Conservation (phyloP, 2,797 vertebrate genomes). For the Malurus leucopterus region DNA sequence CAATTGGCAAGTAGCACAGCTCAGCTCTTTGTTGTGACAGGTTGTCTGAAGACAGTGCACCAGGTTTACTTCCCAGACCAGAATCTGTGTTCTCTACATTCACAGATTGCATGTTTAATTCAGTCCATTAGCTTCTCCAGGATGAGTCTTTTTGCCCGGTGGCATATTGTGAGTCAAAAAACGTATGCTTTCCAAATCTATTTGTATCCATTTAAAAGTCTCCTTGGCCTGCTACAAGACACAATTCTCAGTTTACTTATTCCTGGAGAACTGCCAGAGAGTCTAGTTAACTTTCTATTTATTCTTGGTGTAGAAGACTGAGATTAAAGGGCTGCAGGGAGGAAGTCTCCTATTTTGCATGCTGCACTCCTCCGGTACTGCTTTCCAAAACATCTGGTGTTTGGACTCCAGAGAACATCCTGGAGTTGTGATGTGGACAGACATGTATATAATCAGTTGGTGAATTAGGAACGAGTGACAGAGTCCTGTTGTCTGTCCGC, state of each 20-base stretch:
- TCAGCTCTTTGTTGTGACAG: constrained; percentile 32
- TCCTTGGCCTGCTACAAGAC: constrained; percentile 30
- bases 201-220: constrained; percentile 42
- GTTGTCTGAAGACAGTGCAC: neutral
- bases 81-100: neutral
- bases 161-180: constrained; percentile 33
- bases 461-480: neutral
- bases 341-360: neutral
- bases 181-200: constrained; percentile 29
- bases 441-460: neutral
- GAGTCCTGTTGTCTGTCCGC: neutral
- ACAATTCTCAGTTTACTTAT: constrained; percentile 22
- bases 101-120: constrained; percentile 40
- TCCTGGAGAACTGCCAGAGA: constrained; percentile 10
- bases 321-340: constrained; percentile 29
- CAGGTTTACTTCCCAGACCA: neutral
- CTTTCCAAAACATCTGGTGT: constrained; percentile 12
- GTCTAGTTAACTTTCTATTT: constrained; percentile 47
- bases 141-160: constrained; percentile 40
- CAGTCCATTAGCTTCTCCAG: constrained; percentile 14
- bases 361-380: neutral
- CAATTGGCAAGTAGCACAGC: constrained; percentile 74
- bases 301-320: constrained; percentile 11
- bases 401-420: constrained; percentile 14
- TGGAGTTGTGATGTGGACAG: neutral